phyloP scores from a whole-genome alignment of 2,113 vertebrate species.

The Phaethornis superciliosus region DNA sequence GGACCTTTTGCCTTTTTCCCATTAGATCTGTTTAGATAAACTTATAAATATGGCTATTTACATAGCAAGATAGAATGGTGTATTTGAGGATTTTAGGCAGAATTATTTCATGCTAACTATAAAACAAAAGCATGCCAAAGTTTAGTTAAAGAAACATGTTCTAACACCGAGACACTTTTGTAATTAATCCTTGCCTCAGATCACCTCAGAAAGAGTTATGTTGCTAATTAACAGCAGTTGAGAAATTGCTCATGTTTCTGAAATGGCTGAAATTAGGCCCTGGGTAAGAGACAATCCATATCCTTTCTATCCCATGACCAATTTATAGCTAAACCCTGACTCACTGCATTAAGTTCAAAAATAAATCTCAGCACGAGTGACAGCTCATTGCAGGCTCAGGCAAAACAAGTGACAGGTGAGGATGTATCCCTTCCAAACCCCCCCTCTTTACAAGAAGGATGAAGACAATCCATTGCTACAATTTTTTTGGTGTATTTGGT shows the following conservation, averaged over 20 bases:
- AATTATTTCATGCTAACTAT: not conserved
- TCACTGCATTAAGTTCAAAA: not conserved
- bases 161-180: not conserved
- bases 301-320: constrained; percentile 35
- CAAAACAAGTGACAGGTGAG: not conserved
- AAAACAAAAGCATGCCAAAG: not conserved
- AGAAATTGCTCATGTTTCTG: constrained; percentile 31
- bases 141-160: constrained; percentile 38
- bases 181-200: constrained; percentile 52
- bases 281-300: constrained; percentile 2
- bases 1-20: not conserved
- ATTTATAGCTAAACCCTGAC: constrained; percentile 25
- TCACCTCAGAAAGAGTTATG: constrained; percentile 23
- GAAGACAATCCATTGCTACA: not conserved
- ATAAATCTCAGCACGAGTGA: not conserved
- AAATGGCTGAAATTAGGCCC: constrained; percentile 20
- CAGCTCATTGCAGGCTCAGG: not conserved
- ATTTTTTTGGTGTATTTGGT: too few relatives aligned
- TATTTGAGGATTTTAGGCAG: not conserved
- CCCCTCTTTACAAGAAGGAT: not conserved
- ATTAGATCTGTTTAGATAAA: constrained; percentile 27
- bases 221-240: constrained; percentile 31
- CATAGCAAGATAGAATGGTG: not conserved
- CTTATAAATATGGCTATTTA: constrained; percentile 6
- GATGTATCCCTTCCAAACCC: not conserved